Base-by-base conservation (phyloP, 2,888 invertebrate species). In the Chironomus tentans region DNA sequence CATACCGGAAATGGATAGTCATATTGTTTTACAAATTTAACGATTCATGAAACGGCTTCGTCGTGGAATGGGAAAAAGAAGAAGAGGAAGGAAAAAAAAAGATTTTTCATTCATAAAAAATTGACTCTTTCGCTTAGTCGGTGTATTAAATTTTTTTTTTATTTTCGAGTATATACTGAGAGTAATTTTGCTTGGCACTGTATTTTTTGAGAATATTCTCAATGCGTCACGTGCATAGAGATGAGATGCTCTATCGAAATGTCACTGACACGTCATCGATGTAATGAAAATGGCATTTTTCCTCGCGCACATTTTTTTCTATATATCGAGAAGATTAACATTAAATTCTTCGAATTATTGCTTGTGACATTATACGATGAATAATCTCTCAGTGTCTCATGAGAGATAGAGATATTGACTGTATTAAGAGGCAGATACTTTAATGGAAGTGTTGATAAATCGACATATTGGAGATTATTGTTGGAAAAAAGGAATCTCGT, bases 11-110 rank as follows among this genome's bases (percentile, higher is more conserved):
- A 71, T 71, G 56, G 71, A 71, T 71, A 22, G 71, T 71, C 71
- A 71, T 71, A 71, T 56, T 71, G 71, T 71, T 71, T 71, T 71
- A 71, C 71, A 71, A 71, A 71, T 71, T 71, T 71, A 71, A 71
- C 71, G 71, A 71, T 28, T 71, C 71, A 71, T 71, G 71, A 71
- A 71, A 70, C 70, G 47, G 56, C 71, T 65, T 65, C 56, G 65
- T 65, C 65, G 65, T 65, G 71, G 7, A 70, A 15, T 13, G 70
- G 21, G 70, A 70, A 71, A 71, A 50, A 56, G 71, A 56, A 15
- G 22, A 56, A 50, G 15, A 71, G 47, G 22, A 56, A 71, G 47
- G 56, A 71, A 71, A 56, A 15, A 50, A 56, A 18, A 56, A 56
- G 15, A 7, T 10, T 22, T 71, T 71, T 71, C 71, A 71, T 71